Conservation (phyloP, 2,888 invertebrate species). For the Agonum fuliginosum region DNA sequence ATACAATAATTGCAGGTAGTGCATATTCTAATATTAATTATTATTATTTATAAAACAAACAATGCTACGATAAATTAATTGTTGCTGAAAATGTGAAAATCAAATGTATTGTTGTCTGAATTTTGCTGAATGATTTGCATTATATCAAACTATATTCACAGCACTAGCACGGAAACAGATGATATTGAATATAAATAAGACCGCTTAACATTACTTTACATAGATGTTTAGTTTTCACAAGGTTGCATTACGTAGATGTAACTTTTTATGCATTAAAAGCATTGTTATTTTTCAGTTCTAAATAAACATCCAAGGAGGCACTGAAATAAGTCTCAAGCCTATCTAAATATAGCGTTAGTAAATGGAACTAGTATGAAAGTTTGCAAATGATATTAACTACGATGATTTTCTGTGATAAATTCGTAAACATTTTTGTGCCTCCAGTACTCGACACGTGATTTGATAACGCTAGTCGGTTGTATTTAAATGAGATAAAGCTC, state of each 20-base stretch:
- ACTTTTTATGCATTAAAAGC: conserved; percentile 13
- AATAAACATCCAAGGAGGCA: neutral
- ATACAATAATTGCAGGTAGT: no score
- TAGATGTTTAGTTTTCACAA: neutral
- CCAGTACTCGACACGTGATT: neutral
- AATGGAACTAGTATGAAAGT: neutral
- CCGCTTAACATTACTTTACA: neutral
- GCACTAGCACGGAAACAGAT: conserved; percentile 37
- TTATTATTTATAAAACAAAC: no score
- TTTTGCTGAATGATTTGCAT: no score
- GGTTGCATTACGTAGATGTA: neutral
- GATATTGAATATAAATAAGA: conserved; percentile 22
- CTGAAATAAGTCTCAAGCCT: neutral
- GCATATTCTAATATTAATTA: no score
- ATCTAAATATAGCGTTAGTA: neutral
- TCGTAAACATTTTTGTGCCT: neutral
- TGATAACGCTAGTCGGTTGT: neutral
- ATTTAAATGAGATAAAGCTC: conserved; percentile 3
- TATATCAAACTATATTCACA: no score
- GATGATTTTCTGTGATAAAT: conserved; percentile 20
- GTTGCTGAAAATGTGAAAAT: no score
- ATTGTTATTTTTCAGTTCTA: conserved; percentile 3
- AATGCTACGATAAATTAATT: no score
- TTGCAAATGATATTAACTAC: no score
- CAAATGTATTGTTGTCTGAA: no score